Evolutionary conservation across 2,797 vertebrate species (phyloP).

Genomic region (Loriculus beryllinus): DNA sequence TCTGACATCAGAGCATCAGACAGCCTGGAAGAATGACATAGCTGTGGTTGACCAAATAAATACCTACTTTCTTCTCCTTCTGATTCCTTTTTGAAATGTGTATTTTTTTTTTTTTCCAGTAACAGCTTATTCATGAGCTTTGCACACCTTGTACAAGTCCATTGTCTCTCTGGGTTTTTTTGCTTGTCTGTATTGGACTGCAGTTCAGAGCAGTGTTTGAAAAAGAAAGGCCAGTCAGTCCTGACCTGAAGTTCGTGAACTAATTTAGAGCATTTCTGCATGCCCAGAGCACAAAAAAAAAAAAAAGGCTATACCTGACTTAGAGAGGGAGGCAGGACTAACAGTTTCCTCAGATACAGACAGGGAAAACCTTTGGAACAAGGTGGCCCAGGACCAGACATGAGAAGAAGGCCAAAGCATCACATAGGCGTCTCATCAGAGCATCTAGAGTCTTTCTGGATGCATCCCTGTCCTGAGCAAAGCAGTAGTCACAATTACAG

Average conservation of each 20-base stretch:
- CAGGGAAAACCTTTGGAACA: not conserved
- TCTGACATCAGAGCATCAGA: not conserved
- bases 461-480: not conserved
- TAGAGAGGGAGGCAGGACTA: not conserved
- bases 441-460: not conserved
- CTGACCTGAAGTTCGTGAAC: not conserved
- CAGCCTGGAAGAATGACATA: not conserved
- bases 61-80: not conserved
- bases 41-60: not conserved
- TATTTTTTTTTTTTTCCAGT: not conserved
- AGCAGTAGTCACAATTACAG: not conserved
- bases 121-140: not conserved
- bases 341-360: not conserved
- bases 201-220: not conserved
- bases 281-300: not conserved
- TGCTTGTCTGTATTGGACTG: not conserved
- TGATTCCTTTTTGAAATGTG: not conserved
- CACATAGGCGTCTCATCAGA: not conserved
- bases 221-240: not conserved
- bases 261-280: not conserved
- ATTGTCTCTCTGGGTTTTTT: not conserved
- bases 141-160: not conserved
- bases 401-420: not conserved
- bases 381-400: not conserved
- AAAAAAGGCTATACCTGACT: not conserved